Evolutionary conservation across 92 coral and sea anemone genomes (phyloP), one percentile per base, ranked within the genome.

Genomic region (Diadumene lineata): DNA sequence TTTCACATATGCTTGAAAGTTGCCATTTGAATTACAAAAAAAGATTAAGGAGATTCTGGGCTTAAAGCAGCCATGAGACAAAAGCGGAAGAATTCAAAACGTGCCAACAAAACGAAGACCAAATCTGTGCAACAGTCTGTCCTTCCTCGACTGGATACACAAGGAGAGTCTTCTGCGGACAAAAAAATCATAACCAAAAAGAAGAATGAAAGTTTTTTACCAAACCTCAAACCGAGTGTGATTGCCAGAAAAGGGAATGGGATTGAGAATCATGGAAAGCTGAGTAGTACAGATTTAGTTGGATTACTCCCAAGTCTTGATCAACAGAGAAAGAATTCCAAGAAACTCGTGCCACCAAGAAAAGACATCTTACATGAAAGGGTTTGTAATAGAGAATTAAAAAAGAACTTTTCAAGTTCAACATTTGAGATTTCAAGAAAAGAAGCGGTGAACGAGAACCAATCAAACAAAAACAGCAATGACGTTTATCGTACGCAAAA

Each of bases 81-180:
- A 24, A 70, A 51, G 30, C 48, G 17, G 9, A 70, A 70, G 46
- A 30, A 32, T 70, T 70, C 64, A 16, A 70, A 70, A 70, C 48
- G 64, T 11, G 55, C 28, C 27, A 53, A 6, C 16, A 51, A 70
- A 30, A 51, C 29, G 28, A 70, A 70, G 50, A 11, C 26, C 11
- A 70, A 70, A 33, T 26, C 0, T 51, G 46, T 7, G 6, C 30
- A 11, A 46, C 27, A 69, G 1, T 17, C 43, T 0, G 3, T 18
- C 31, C 19, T 70, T 0, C 50, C 76, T 16, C 64, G 19, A 1
- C 43, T 70, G 31, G 53, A 31, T 21, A 64, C 27, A 31, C 64
- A 30, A 18, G 10, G 26, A 18, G 33, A 31, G 21, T 38, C 16
- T 18, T 28, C 48, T 17, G 43, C 34, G 13, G 31, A 1, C 0